A percentile compares a stretch with the other conserved stretches of the same genome.
phyloP scores from a whole-genome alignment of 2,888 invertebrate species.

The Rotaria macrura region DNA sequence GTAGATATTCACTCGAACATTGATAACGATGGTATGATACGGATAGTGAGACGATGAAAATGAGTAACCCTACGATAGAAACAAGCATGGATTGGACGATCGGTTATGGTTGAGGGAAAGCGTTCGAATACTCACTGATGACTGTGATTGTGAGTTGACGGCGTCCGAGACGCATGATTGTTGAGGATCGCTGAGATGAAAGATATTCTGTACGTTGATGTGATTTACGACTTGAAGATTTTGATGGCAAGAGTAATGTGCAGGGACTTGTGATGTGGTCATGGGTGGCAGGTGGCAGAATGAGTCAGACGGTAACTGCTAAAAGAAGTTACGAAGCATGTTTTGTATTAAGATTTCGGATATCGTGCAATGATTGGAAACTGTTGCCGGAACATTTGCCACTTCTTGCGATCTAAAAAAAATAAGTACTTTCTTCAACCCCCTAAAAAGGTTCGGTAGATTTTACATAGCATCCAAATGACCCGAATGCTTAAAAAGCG shows the following conservation, averaged over 20 bases:
- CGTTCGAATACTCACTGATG: neutral
- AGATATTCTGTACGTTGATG: neutral
- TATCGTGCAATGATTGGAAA: too few relatives aligned
- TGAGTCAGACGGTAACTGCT: too few relatives aligned
- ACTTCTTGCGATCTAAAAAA: too few relatives aligned
- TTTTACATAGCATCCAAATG: too few relatives aligned
- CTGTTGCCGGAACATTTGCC: too few relatives aligned
- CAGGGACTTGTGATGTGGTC: neutral
- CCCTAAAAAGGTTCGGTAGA: too few relatives aligned
- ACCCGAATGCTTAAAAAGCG: too few relatives aligned
- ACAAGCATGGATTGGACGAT: too few relatives aligned
- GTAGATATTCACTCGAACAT: neutral
- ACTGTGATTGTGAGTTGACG: neutral
- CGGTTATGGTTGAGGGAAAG: too few relatives aligned
- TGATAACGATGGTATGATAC: neutral
- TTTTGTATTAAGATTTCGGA: too few relatives aligned
- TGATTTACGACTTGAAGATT: neutral
- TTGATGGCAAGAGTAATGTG: neutral
- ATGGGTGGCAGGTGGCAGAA: neutral
- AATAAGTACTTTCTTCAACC: too few relatives aligned
- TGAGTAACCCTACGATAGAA: neutral
- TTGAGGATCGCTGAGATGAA: neutral
- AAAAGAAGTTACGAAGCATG: too few relatives aligned
- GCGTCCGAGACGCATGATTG: neutral
- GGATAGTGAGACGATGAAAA: neutral